These are phyloP conservation scores for Morelia viridis DNA, from an alignment of 2,797 vertebrate species.

Conservation along the genomic window DNA sequence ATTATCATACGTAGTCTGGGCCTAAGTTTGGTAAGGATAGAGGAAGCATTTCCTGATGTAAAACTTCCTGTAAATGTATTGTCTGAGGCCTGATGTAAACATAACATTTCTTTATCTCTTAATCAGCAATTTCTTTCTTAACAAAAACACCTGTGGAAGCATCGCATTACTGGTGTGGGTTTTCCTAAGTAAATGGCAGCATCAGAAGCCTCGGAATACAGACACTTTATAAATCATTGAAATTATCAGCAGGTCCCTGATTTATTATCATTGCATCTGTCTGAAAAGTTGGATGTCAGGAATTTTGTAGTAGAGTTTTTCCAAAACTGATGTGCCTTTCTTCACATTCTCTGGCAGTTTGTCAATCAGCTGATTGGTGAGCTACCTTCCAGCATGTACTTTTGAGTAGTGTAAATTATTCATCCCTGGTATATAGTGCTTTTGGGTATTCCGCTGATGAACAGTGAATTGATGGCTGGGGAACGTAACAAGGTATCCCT, in stretches of 20 bases:
- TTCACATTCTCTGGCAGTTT: not conserved
- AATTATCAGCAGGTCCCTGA: not conserved
- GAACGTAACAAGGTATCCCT: not conserved
- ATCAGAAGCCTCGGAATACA: not conserved
- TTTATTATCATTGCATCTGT: not conserved
- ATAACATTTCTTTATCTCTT: slow-evolving; percentile 2
- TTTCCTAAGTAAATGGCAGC: not conserved
- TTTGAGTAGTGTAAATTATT: not conserved
- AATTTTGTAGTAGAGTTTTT: not conserved
- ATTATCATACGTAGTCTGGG: not conserved
- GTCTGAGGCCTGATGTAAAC: not conserved
- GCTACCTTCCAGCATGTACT: not conserved
- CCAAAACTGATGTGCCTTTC: not conserved
- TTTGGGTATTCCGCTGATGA: not conserved
- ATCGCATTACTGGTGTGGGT: not conserved
- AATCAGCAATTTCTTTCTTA: slow-evolving; percentile 16
- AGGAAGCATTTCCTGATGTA: slow-evolving; percentile 13
- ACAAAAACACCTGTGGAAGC: not conserved
- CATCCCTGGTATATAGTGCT: not conserved
- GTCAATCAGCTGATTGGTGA: not conserved
- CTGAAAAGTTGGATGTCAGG: not conserved
- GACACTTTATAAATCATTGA: not conserved
- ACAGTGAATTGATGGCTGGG: not conserved
- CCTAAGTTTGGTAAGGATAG: not conserved
- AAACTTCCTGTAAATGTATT: slow-evolving; percentile 9